Conservation (phyloP, 2,113 vertebrate species). For the Crocuta crocuta region DNA sequence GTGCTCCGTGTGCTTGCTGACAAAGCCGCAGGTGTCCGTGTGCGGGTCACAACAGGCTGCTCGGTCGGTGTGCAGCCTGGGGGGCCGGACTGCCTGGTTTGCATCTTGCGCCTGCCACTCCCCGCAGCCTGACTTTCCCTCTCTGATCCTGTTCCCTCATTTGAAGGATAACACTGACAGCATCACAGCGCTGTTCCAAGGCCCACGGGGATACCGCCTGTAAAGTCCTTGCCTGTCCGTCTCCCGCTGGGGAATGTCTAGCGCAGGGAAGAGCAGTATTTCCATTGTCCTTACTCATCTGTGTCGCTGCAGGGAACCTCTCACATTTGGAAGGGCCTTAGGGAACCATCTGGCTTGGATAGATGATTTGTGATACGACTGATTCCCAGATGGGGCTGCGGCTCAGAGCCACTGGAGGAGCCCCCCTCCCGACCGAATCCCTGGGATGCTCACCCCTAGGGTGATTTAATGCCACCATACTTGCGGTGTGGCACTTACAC, state of each 20-base stretch:
- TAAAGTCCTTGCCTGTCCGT: neutral
- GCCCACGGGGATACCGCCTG: neutral
- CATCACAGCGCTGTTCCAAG: neutral
- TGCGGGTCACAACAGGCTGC: too few species aligned
- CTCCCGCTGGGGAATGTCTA: neutral
- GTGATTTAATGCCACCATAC: neutral
- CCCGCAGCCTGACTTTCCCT: neutral
- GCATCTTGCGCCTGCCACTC: neutral
- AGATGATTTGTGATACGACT: neutral
- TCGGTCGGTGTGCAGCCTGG: neutral
- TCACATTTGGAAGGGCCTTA: neutral
- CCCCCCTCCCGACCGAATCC: too few species aligned
- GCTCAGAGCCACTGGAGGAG: neutral
- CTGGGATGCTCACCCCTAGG: neutral
- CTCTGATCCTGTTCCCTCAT: neutral
- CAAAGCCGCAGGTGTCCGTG: fast-evolving
- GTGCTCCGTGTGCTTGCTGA: neutral
- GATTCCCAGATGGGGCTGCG: neutral
- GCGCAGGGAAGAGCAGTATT: neutral
- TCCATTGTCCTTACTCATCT: neutral
- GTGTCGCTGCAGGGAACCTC: neutral
- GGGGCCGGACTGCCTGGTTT: fast-evolving
- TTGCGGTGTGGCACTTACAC: neutral
- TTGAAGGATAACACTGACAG: neutral
- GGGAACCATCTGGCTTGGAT: neutral